phyloP scores from a whole-genome alignment of 2,113 vertebrate genomes.

The Psammodynastes pulverulentus region DNA sequence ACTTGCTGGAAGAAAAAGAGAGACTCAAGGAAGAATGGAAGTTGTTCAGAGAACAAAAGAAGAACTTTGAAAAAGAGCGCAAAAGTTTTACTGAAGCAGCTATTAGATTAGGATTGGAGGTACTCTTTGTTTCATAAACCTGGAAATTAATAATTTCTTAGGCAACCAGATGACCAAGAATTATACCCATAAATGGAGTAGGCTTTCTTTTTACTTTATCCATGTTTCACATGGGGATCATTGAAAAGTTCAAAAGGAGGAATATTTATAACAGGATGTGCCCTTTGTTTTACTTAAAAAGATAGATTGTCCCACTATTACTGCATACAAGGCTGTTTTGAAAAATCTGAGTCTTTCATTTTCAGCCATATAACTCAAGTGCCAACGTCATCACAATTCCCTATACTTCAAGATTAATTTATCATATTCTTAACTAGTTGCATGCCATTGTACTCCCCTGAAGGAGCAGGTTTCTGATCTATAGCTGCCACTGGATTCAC shows the following conservation, averaged over 20 bases:
- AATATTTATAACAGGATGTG: neutral
- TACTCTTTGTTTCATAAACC: slow-evolving; percentile 49
- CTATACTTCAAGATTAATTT: neutral
- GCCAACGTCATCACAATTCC: too few relatives aligned
- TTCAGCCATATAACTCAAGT: neutral
- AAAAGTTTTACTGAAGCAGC: slow-evolving; percentile 94
- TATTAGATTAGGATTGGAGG: slow-evolving; percentile 91
- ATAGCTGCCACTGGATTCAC: neutral
- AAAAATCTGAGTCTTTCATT: neutral
- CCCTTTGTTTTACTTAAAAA: neutral
- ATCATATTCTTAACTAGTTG: neutral
- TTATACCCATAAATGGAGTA: neutral
- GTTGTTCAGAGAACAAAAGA: slow-evolving; percentile 90
- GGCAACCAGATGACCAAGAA: neutral
- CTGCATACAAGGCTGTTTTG: neutral
- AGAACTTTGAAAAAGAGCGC: slow-evolving; percentile 92
- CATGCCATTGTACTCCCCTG: neutral
- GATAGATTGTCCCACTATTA: neutral
- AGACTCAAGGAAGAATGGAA: slow-evolving; percentile 93
- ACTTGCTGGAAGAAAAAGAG: slow-evolving; percentile 91
- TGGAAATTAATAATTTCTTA: neutral
- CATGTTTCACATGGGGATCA: neutral
- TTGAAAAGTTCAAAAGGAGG: neutral
- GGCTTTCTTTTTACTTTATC: neutral
- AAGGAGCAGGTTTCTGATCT: neutral